phyloP scores from a whole-genome alignment of 1,140 invertebrate species.

The Sycobia sp. region DNA sequence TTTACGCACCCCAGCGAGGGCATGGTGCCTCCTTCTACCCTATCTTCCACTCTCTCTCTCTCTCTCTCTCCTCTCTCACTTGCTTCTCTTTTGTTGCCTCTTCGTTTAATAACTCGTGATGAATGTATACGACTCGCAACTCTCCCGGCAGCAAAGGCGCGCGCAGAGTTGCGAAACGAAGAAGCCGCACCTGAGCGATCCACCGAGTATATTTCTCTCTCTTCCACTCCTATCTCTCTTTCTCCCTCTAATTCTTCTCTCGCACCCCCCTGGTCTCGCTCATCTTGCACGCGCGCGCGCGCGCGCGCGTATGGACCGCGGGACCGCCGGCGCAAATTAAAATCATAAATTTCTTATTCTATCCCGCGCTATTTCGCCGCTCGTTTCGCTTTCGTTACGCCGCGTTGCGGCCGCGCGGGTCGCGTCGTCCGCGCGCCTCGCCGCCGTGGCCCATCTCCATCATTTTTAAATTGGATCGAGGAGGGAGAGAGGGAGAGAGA shows the following conservation, averaged over 20 bases:
- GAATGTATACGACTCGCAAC: constrained; percentile 53
- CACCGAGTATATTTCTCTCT: constrained; percentile 5
- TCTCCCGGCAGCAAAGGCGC: no score
- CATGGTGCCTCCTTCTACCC: background rate
- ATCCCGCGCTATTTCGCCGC: constrained; percentile 9
- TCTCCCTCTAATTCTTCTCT: background rate
- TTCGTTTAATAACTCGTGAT: constrained; percentile 62
- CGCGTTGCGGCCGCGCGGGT: background rate
- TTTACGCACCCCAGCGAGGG: constrained; percentile 47
- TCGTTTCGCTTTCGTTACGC: constrained; percentile 27
- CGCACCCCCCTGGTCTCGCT: constrained; percentile 25
- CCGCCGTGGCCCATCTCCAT: constrained; percentile 1
- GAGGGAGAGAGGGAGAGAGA: no score
- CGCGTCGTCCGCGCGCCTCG: no score
- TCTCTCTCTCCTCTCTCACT: background rate
- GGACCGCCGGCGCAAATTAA: constrained; percentile 42
- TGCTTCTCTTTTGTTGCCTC: constrained; percentile 55
- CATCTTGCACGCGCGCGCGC: background rate
- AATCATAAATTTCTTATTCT: constrained; percentile 41
- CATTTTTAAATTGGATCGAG: constrained; percentile 31
- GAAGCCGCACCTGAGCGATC: no score
- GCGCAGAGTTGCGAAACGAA: no score
- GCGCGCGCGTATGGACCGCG: background rate
- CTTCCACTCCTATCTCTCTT: background rate
- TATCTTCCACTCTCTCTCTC: background rate